These are phyloP conservation scores for Poecilus cupreus DNA, from an alignment of 2,888 invertebrate genomes.

Conservation along the genomic window DNA sequence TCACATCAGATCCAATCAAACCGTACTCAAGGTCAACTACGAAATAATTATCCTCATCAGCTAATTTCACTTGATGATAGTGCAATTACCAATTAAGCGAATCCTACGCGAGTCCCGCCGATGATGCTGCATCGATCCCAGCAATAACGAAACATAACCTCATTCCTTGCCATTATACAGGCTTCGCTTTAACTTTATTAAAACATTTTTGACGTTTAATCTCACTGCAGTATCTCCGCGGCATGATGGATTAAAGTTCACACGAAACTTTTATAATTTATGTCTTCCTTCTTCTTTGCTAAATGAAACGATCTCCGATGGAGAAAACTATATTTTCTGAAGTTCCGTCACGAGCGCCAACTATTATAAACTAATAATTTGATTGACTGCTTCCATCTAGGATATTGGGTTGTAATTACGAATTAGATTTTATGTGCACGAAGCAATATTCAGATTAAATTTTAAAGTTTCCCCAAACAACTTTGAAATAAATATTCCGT, in stretches of 20 bases:
- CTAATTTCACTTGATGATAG: conserved; percentile 33
- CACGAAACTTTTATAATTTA: conserved; percentile 47
- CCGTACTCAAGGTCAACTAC: conserved; percentile 31
- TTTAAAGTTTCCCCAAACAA: no score
- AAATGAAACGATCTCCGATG: conserved; percentile 17
- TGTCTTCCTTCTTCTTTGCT: conserved; percentile 29
- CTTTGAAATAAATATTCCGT: no score
- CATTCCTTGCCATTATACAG: not conserved
- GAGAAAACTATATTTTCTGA: conserved; percentile 11
- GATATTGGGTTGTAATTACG: not conserved
- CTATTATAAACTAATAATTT: conserved; percentile 28
- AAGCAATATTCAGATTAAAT: not conserved
- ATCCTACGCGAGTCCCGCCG: not conserved
- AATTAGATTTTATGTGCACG: not conserved
- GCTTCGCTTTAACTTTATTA: conserved; percentile 26
- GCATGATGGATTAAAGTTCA: conserved; percentile 45
- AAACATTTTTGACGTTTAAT: conserved; percentile 48
- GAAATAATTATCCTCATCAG: conserved; percentile 40
- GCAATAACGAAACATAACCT: not conserved
- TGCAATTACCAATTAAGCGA: conserved; percentile 8
- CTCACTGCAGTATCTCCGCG: conserved; percentile 27
- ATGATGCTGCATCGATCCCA: not conserved
- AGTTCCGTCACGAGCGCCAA: conserved; percentile 13
- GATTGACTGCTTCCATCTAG: conserved; percentile 13
- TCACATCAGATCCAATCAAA: conserved; percentile 39